phyloP scores from a whole-genome alignment of 2,113 vertebrate genomes.

The Dasyurus viverrinus region DNA sequence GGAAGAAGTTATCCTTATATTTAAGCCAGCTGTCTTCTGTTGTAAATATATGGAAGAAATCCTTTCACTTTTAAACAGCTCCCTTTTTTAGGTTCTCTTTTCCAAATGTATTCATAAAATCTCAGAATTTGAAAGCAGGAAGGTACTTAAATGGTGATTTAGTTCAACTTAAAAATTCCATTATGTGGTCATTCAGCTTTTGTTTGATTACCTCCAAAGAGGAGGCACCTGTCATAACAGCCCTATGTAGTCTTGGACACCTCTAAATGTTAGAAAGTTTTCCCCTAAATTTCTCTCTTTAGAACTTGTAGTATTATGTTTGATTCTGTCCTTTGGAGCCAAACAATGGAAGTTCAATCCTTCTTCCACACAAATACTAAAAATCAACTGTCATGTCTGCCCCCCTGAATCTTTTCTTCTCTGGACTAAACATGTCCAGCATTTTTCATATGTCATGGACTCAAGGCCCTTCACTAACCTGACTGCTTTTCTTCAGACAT shows the following conservation, averaged over 20 bases:
- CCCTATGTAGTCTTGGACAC: background rate
- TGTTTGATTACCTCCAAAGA: background rate
- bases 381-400: background rate
- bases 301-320: background rate
- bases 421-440: background rate
- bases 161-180: background rate
- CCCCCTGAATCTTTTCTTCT: background rate
- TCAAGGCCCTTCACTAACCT: background rate
- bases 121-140: background rate
- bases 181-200: background rate
- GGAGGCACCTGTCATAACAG: background rate
- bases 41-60: background rate
- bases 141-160: background rate
- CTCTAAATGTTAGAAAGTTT: background rate
- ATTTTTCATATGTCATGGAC: background rate
- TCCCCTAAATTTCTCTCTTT: background rate
- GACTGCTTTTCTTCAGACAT: background rate
- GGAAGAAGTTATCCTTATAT: constrained; percentile 2
- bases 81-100: background rate
- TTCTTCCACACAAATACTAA: background rate
- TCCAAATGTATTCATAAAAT: background rate
- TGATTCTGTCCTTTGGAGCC: background rate
- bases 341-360: background rate
- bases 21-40: background rate
- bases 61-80: background rate